Evolutionary conservation across 2,888 invertebrate species (phyloP).

Genomic region (Chironomus tentans): DNA sequence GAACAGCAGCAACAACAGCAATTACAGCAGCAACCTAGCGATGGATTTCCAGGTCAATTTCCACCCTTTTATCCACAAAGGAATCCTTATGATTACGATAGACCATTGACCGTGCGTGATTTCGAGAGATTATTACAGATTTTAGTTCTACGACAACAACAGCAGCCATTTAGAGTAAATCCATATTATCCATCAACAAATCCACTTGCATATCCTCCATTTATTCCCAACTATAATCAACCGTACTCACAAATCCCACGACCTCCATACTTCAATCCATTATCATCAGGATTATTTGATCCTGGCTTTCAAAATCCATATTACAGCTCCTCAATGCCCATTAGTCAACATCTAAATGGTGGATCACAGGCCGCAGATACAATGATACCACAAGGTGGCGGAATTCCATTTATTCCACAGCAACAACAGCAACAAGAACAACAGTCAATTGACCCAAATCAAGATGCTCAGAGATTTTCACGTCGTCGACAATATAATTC

Average conservation of each 20-base stretch:
- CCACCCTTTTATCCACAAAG: slow-evolving; percentile 39
- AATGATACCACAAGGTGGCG: background rate
- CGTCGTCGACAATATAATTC: slow-evolving; percentile 38
- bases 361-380: background rate
- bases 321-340: slow-evolving; percentile 20
- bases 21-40: slow-evolving; percentile 29
- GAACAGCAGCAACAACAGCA: slow-evolving; percentile 18
- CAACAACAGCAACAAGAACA: slow-evolving; percentile 27
- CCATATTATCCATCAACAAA: slow-evolving; percentile 18
- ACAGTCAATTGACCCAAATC: slow-evolving; percentile 36
- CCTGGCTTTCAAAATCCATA: slow-evolving; percentile 26
- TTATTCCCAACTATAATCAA: slow-evolving; percentile 7
- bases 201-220: slow-evolving; percentile 27
- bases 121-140: slow-evolving; percentile 58
- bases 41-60: background rate
- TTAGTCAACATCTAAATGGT: background rate
- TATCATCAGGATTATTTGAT: slow-evolving; percentile 12
- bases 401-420: slow-evolving; percentile 28
- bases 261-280: slow-evolving; percentile 27
- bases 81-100: slow-evolving; percentile 47
- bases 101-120: slow-evolving; percentile 62
- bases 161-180: slow-evolving; percentile 33
- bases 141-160: slow-evolving; percentile 54
- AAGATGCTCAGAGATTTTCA: slow-evolving; percentile 46
- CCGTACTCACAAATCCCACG: slow-evolving; percentile 28